Evolutionary conservation across 1,140 invertebrate species (phyloP).

Genomic region (Spodoptera frugiperda): DNA sequence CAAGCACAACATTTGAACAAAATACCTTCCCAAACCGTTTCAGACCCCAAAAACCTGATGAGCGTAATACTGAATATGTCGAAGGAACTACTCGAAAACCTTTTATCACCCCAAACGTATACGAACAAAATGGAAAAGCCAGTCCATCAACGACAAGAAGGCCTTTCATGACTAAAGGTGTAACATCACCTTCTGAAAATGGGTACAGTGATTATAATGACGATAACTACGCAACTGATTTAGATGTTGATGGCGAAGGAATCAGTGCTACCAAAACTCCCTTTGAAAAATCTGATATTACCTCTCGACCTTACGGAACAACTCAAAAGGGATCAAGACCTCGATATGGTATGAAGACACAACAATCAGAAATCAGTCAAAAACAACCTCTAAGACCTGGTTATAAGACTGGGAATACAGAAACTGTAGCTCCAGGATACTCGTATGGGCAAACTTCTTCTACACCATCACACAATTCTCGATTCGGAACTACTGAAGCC

Average conservation of each 20-base stretch:
- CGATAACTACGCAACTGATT: conserved; percentile 10
- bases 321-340: conserved; percentile 1
- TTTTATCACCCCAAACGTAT: conserved; percentile 18
- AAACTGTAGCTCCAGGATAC: not conserved
- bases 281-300: not conserved
- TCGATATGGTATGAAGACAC: not conserved
- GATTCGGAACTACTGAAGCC: conserved; percentile 18
- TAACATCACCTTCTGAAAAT: conserved; percentile 8
- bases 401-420: not conserved
- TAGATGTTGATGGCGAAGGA: not conserved
- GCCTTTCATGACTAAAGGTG: conserved; percentile 20
- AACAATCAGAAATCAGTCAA: not conserved
- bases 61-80: not conserved
- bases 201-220: conserved; percentile 19
- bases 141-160: conserved; percentile 11
- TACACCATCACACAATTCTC: not conserved
- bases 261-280: not conserved
- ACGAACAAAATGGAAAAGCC: not conserved
- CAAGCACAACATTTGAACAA: conserved; percentile 6
- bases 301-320: not conserved
- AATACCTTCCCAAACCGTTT: conserved; percentile 22
- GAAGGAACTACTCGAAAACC: conserved; percentile 15
- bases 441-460: conserved; percentile 1
- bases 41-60: conserved; percentile 6
- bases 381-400: not conserved